A percentile compares a stretch with the other conserved stretches of the same genome.
Conservation (phyloP, 2,888 invertebrate species). For the Gisinianus flammeolus region DNA sequence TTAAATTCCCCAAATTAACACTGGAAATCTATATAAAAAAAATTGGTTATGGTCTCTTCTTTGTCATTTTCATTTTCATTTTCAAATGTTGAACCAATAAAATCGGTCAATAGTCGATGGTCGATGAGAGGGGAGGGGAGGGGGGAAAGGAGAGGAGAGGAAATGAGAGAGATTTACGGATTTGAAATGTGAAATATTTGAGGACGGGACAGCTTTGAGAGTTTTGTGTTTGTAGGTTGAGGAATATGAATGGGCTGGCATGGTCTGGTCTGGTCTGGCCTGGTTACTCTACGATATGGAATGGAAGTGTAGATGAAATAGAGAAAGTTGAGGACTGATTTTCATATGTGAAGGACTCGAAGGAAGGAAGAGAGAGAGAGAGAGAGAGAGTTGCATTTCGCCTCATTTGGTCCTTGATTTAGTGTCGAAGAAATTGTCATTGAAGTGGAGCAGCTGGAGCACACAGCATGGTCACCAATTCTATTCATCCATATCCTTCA, state of each 20-base stretch:
- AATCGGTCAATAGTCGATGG: not conserved
- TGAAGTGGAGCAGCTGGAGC: conserved; percentile 40
- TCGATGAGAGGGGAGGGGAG: not conserved
- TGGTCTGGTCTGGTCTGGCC: not conserved
- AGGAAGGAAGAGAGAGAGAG: not conserved
- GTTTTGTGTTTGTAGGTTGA: no score
- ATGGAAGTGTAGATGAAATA: not conserved
- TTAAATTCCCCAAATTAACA: no score
- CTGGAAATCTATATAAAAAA: no score
- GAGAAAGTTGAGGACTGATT: not conserved
- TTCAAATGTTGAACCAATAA: no score
- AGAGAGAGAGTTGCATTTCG: not conserved
- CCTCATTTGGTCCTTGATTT: conserved; percentile 39
- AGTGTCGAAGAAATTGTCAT: conserved; percentile 40
- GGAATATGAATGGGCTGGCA: not conserved
- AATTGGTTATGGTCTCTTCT: no score
- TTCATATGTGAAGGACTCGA: not conserved
- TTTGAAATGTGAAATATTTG: no score
- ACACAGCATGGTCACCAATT: conserved; percentile 4
- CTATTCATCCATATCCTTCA: not conserved
- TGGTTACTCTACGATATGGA: not conserved
- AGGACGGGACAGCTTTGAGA: no score
- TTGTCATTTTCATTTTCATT: no score
- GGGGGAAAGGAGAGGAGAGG: not conserved
- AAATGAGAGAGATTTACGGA: no score